Conservation (phyloP, 2,113 vertebrate species). For the Strix aluco region DNA sequence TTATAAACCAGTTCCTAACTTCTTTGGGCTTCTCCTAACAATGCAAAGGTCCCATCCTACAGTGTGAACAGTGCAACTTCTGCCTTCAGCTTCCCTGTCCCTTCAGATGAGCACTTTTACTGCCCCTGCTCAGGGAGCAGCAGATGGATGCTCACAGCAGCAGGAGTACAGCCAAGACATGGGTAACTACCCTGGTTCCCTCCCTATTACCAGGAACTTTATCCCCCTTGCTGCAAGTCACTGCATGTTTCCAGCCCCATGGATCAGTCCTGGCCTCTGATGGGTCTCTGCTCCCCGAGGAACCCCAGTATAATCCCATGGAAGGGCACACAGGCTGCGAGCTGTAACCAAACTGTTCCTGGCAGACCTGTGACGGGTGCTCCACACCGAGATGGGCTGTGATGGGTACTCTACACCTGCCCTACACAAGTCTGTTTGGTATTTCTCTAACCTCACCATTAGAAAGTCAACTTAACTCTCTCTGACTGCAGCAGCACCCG, state of each 20-base stretch:
- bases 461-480: not conserved
- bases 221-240: not conserved
- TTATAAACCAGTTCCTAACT: not conserved
- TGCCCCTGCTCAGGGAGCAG: not conserved
- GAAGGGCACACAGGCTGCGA: not conserved
- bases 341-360: not conserved
- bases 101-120: not conserved
- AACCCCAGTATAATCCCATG: not conserved
- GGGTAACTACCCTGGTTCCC: not conserved
- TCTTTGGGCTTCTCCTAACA: not conserved
- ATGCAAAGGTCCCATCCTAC: not conserved
- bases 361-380: not conserved
- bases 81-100: not conserved
- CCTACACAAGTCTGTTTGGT: not conserved
- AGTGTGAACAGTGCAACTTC: not conserved
- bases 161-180: not conserved
- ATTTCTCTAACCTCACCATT: not conserved
- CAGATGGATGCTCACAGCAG: fast-evolving
- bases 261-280: not conserved
- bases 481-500: not conserved
- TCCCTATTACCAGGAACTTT: not conserved
- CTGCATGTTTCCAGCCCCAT: not conserved
- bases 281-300: not conserved
- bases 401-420: not conserved
- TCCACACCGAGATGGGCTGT: not conserved